These are phyloP conservation scores for Ctenopoma kingsleyae DNA, from an alignment of 2,797 vertebrate genomes.

Conservation along the genomic window DNA sequence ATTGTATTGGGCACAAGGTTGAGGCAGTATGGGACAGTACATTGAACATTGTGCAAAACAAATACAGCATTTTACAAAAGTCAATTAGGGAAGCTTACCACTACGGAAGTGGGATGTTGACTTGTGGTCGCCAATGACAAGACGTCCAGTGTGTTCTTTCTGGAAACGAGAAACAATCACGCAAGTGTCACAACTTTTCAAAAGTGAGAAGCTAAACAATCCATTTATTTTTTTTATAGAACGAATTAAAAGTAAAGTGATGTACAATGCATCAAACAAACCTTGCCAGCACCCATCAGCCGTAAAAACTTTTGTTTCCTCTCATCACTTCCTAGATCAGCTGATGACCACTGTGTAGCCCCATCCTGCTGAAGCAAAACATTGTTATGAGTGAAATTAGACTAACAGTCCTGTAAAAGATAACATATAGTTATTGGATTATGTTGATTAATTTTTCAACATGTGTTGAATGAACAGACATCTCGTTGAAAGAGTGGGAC, in stretches of 20 bases:
- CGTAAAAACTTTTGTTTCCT: slow-evolving; percentile 96
- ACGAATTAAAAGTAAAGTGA: not conserved
- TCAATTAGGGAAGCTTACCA: slow-evolving; percentile 83
- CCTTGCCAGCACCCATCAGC: slow-evolving; percentile 96
- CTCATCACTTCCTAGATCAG: slow-evolving; percentile 93
- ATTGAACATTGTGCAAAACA: slow-evolving; percentile 1
- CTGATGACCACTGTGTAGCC: slow-evolving; percentile 90
- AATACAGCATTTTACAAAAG: not conserved
- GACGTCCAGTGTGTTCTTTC: slow-evolving; percentile 95
- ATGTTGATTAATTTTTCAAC: not conserved
- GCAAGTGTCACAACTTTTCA: not conserved
- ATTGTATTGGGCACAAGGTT: slow-evolving; percentile 24
- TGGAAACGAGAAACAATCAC: slow-evolving; percentile 54
- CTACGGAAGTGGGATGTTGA: slow-evolving; percentile 95
- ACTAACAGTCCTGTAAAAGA: not conserved
- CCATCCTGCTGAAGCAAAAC: slow-evolving; percentile 77
- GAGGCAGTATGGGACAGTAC: slow-evolving; percentile 20
- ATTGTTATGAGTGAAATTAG: not conserved
- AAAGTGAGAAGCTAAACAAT: not conserved
- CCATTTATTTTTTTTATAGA: not conserved
- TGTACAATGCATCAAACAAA: slow-evolving; percentile 61
- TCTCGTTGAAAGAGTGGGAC: not conserved
- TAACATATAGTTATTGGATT: not conserved
- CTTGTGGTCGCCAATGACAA: slow-evolving; percentile 97
- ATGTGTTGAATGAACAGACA: not conserved